Evolutionary conservation across 30 jellyfish, hydroid and myxozoan genomes (phyloP), one percentile per base, ranked within the genome.

Genomic region (Cassiopea andromeda): DNA sequence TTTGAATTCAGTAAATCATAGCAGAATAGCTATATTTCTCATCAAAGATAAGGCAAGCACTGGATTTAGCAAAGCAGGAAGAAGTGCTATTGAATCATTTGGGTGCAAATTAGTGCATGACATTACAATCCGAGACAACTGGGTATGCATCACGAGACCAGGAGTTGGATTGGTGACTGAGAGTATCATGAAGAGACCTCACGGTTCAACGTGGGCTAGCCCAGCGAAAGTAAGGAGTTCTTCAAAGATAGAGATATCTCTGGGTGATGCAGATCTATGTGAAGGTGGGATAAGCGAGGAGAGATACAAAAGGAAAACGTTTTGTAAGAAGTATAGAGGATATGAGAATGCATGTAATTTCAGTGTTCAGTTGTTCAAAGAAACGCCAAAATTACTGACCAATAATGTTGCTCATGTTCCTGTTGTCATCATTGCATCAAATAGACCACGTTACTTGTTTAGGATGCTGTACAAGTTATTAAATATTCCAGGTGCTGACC

Each of bases 11-110:
- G 82, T 95, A 18, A 93, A 91, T 47, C 98, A 77, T 58, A 98
- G 99, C 46, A 68, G 99, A 78, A 84, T 95, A 69, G 95, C 92
- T 19, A 87, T 95, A 8, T 95, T 91, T 48, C 57, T 87, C 18
- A 71, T 85, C 46, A 95, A 95, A 96, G 99, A 95, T 59, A 98
- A 95, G 79, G 99, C 98, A 14, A 87, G 99, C 80, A 74, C 38
- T 27, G 38, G 38, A 27, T 27, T 27, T 27, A 27, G 38, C 38
- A 27, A 27, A 27, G 38, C 38, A 80, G 46, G 78, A 87, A 48
- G 38, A 27, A 27, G 38, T 27, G 38, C 38, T 27, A 27, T 27
- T 27, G 38, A 27, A 27, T 27, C 38, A 27, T 27, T 27, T 27
- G 38, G 38, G 38, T 27, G 38, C 38, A 27, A 27, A 27, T 27